These are phyloP conservation scores for Carduelis carduelis DNA, from an alignment of 2,797 vertebrate species.

Conservation along the genomic window DNA sequence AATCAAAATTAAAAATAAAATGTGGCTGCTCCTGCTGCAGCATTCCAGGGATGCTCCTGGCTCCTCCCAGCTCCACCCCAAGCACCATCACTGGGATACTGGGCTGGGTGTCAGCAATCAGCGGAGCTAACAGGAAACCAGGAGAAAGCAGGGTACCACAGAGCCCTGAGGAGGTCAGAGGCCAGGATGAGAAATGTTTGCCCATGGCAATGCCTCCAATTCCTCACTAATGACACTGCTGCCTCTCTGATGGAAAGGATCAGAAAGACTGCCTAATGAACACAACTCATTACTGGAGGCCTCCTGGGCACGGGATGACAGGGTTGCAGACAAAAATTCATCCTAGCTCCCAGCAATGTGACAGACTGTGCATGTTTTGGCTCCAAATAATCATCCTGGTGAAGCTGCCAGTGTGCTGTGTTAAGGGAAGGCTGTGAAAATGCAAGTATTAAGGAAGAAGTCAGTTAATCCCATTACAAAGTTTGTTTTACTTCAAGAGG, in stretches of 20 bases:
- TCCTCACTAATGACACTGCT: conserved; percentile 11
- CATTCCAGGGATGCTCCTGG: neutral
- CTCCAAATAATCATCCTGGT: neutral
- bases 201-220: conserved; percentile 15
- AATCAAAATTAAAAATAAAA: neutral
- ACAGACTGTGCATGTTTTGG: neutral
- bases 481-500: conserved; percentile 45
- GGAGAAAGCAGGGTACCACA: neutral
- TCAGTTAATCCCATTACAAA: conserved; percentile 49
- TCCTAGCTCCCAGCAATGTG: conserved; percentile 35
- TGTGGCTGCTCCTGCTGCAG: neutral
- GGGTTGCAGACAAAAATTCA: conserved; percentile 23
- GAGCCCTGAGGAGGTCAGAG: conserved; percentile 13
- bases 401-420: neutral
- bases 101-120: neutral
- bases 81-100: accelerated
- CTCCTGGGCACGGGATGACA: conserved; percentile 41
- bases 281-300: conserved; percentile 50
- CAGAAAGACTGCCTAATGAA: conserved; percentile 68
- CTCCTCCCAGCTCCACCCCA: neutral
- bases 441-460: neutral
- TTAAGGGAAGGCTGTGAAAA: neutral
- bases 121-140: neutral
- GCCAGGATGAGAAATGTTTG: neutral
- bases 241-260: conserved; percentile 23